These are phyloP conservation scores for Tichodroma muraria DNA, from an alignment of 2,113 vertebrate genomes.

Conservation along the genomic window DNA sequence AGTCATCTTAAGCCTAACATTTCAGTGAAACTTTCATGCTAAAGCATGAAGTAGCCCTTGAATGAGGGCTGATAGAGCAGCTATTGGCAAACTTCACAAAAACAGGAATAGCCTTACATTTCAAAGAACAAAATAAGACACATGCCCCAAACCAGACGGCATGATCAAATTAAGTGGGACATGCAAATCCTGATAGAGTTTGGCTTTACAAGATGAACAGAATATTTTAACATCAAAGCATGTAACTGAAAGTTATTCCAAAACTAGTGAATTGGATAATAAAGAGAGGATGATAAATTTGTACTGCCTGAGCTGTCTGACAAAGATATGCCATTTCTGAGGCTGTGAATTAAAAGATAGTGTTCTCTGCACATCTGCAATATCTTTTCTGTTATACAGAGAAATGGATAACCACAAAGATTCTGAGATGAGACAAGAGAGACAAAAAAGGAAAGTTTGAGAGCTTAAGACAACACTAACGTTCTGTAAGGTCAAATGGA, in stretches of 20 bases:
- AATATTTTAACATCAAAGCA: conserved; percentile 31
- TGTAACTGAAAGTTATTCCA: conserved; percentile 7
- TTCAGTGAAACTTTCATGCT: not conserved
- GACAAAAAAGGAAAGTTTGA: not conserved
- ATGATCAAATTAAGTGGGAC: conserved; percentile 8
- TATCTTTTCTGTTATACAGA: not conserved
- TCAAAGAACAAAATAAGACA: not conserved
- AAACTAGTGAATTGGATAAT: conserved; percentile 26
- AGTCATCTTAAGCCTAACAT: not conserved
- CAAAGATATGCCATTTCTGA: conserved; percentile 30
- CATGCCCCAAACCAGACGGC: not conserved
- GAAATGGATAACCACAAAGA: not conserved
- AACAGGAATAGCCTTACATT: not conserved
- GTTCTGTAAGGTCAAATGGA: not conserved
- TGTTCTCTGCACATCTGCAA: not conserved
- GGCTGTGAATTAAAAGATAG: conserved; percentile 1
- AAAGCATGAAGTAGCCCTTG: not conserved
- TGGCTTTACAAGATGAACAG: conserved; percentile 13
- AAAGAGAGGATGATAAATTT: conserved; percentile 17
- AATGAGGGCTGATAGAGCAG: not conserved
- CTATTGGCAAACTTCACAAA: not conserved
- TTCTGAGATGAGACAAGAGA: not conserved
- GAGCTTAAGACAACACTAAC: not conserved
- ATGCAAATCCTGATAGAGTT: conserved; percentile 2
- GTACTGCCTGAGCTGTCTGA: not conserved